Conservation (phyloP, 2,113 vertebrate genomes). For the Catharus minimus region DNA sequence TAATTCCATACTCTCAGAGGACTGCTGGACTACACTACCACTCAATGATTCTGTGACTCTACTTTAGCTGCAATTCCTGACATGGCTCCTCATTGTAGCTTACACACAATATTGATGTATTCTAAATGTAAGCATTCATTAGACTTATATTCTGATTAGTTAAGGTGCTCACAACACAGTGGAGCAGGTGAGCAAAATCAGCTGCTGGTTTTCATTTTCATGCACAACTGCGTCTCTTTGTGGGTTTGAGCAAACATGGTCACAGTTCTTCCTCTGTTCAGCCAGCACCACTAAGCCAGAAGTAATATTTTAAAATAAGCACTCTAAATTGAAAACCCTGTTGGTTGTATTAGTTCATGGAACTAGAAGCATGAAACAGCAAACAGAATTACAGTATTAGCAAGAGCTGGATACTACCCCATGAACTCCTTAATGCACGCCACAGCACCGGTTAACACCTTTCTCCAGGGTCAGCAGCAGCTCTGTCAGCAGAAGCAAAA, state of each 20-base stretch:
- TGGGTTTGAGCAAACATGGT: neutral
- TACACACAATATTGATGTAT: neutral
- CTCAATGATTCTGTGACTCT: neutral
- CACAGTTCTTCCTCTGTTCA: neutral
- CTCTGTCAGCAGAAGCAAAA: neutral
- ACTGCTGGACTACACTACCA: neutral
- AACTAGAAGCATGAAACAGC: neutral
- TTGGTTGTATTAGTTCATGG: neutral
- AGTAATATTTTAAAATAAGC: neutral
- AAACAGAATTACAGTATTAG: neutral
- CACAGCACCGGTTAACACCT: neutral
- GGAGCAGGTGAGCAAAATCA: neutral
- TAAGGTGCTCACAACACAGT: neutral
- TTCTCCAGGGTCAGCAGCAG: neutral
- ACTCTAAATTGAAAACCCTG: neutral
- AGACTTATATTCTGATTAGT: neutral
- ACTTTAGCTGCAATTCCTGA: neutral
- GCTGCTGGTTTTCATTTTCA: neutral
- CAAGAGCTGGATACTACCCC: neutral
- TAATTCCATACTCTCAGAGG: neutral
- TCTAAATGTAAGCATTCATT: neutral
- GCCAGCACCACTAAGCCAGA: neutral
- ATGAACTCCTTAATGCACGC: neutral
- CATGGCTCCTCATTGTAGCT: fast-evolving
- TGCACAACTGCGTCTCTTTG: fast-evolving